Evolutionary conservation across 37 sponge, comb jelly and placozoan species (phyloP), one percentile per base, ranked within the genome.

Genomic region (Haliclona indistincta): DNA sequence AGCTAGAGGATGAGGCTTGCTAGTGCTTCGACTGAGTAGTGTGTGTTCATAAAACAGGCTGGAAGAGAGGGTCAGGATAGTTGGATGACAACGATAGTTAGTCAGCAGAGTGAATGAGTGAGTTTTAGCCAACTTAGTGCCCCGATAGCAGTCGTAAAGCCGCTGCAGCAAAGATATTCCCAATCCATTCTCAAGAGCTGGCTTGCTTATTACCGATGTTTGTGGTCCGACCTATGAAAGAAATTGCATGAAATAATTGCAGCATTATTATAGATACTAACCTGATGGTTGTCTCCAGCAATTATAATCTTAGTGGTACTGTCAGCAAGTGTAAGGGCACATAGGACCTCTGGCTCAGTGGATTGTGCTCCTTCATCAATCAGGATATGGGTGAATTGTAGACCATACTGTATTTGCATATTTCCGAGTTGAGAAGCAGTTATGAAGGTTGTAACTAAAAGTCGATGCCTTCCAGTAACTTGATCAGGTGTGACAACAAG

Each of bases 321-420:
- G 1, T 54, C 64, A 30, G 80, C 86, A 19, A 77, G 43, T 38
- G 45, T 22, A 4, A 86, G 53, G 7, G 86, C 72, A 43, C 67
- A 73, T 6, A 73, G 49, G 2, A 67, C 30, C 47, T 86, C 86
- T n/a, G 86, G 80, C 68, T 86, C 86, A 29, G 60, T 54, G 28
- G 69, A 36, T 58, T 79, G 86, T 29, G 86, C 86, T 20, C 80
- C 86, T 54, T 86, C 86, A 68, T 86, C 86, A 26, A 86, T 56
- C 40, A 86, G 38, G 43, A 86, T 78, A 61, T 86, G 86, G 28
- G 86, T 63, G 68, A 86, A 86, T 3, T 26, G 34, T 39, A 64
- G 66, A 10, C 37, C 40, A 72, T 13, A 30, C 1, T 56, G 44
- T n/a, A 25, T 53, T 8, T 25, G 37, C 0, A 39, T 19, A 4